Conservation (phyloP, 2,888 invertebrate genomes). For the Melanotus villosus region DNA sequence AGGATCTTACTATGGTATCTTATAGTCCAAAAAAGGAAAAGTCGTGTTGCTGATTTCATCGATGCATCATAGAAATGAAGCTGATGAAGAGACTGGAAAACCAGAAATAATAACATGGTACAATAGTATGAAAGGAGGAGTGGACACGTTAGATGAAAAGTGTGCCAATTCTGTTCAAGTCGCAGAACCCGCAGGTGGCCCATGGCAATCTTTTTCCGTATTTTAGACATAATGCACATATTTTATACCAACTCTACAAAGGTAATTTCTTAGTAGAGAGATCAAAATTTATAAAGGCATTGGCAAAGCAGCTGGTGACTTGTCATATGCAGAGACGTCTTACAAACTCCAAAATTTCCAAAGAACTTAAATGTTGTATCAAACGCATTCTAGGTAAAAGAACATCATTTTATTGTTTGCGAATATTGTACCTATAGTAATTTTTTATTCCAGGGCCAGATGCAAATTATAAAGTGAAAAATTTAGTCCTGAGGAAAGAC, state of each 20-base stretch:
- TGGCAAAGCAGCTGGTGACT: conserved; percentile 3
- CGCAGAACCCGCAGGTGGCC: too few species aligned
- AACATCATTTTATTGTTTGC: not conserved
- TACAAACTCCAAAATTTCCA: conserved; percentile 1
- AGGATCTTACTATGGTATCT: conserved; percentile 49
- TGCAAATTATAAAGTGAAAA: too few species aligned
- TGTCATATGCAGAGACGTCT: not conserved
- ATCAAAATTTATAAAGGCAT: not conserved
- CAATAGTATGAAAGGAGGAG: conserved; percentile 52
- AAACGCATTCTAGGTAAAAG: too few species aligned
- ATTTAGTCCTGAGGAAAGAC: too few species aligned
- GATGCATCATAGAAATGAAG: conserved; percentile 47
- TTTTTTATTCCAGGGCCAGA: too few species aligned
- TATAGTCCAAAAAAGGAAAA: too few species aligned
- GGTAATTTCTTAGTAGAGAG: not conserved
- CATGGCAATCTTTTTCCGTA: too few species aligned
- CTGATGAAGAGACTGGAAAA: conserved; percentile 52
- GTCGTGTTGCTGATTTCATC: conserved; percentile 52
- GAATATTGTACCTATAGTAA: not conserved
- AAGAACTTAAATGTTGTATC: not conserved
- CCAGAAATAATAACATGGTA: conserved; percentile 51
- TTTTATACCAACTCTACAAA: conserved; percentile 3
- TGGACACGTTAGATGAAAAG: too few species aligned
- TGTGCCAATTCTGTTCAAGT: too few species aligned
- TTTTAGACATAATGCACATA: conserved; percentile 9